A percentile compares a stretch with the other conserved stretches of the same genome.
Conservation (phyloP, 2,888 invertebrate species). For the Oasisia sp. region DNA sequence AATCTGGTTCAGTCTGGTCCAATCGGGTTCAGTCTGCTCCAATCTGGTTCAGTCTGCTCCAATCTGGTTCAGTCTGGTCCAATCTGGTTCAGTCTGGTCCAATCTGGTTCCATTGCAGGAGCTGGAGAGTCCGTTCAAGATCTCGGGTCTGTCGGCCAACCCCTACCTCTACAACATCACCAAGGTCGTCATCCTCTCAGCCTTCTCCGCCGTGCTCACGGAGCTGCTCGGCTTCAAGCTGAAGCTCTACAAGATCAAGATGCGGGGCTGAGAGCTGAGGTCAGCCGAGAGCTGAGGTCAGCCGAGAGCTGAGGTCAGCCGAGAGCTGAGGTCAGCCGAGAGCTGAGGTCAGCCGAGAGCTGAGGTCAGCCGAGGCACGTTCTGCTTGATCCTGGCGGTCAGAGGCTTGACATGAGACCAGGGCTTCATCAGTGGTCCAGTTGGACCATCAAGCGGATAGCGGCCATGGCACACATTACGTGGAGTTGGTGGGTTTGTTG, state of each 20-base stretch:
- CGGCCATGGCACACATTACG: neutral
- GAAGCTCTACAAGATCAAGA: conserved; percentile 94
- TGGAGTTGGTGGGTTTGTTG: neutral
- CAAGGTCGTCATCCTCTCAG: conserved; percentile 93
- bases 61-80: no score
- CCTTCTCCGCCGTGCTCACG: conserved; percentile 94
- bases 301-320: no score
- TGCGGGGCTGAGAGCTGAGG: conserved; percentile 33
- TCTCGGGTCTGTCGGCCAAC: conserved; percentile 94
- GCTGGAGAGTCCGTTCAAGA: conserved; percentile 95
- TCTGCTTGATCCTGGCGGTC: neutral
- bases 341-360: no score
- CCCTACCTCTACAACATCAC: conserved; percentile 95
- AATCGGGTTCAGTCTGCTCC: no score
- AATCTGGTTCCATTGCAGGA: conserved; percentile 74
- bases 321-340: no score
- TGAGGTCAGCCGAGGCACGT: neutral
- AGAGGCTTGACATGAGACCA: neutral
- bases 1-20: no score
- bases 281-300: no score
- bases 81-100: no score
- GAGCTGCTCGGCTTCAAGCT: conserved; percentile 96
- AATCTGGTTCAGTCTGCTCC: no score
- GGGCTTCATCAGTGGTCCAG: neutral
- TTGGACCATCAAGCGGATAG: neutral